These are phyloP conservation scores for Eriosoma lanigerum DNA, from an alignment of 1,140 invertebrate species.

Conservation along the genomic window DNA sequence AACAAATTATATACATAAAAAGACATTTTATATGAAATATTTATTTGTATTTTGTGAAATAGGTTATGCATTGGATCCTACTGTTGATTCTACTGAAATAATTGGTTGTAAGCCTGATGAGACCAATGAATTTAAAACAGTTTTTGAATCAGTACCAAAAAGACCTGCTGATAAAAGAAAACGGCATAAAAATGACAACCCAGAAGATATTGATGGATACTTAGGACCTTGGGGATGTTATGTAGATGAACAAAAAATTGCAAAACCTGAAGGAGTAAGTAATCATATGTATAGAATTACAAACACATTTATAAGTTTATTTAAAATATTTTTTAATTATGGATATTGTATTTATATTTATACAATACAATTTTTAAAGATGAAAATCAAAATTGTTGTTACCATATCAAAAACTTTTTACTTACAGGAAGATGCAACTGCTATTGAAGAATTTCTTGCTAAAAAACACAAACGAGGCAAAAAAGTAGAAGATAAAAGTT, in stretches of 20 bases:
- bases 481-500: slow-evolving; percentile 82
- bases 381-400: too few species aligned
- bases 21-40: too few species aligned
- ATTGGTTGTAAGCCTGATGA: slow-evolving; percentile 60
- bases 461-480: slow-evolving; percentile 86
- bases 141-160: slow-evolving; percentile 81
- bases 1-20: too few species aligned
- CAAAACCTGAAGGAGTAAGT: slow-evolving; percentile 77
- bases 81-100: slow-evolving; percentile 69
- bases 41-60: slow-evolving; percentile 28
- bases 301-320: too few species aligned
- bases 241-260: slow-evolving; percentile 83
- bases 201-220: slow-evolving; percentile 91
- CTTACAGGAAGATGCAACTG: slow-evolving; percentile 80
- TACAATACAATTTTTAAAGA: too few species aligned
- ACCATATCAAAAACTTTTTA: neutral
- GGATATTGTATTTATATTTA: too few species aligned
- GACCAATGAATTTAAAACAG: slow-evolving; percentile 74
- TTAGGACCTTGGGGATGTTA: slow-evolving; percentile 96
- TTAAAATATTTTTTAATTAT: too few species aligned
- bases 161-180: slow-evolving; percentile 84
- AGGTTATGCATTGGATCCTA: slow-evolving; percentile 95
- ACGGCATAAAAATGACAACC: slow-evolving; percentile 84
- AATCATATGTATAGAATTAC: neutral
- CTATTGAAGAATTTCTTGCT: slow-evolving; percentile 90